Conservation (phyloP, 1,140 invertebrate genomes). For the Ostrea denselamellosa region DNA sequence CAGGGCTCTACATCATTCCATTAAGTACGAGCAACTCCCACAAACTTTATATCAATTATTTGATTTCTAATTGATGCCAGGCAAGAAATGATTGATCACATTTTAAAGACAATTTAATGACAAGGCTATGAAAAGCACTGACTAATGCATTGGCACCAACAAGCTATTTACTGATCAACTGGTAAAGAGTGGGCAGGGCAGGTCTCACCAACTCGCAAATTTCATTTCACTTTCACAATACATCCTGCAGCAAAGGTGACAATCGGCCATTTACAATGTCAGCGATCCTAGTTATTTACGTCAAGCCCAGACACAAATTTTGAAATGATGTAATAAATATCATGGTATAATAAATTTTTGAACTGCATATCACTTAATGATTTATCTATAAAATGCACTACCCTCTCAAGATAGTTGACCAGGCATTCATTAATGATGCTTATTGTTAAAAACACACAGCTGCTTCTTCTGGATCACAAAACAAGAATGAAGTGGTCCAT, state of each 20-base stretch:
- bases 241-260: neutral
- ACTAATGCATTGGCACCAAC: neutral
- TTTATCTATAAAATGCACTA: too few species aligned
- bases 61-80: neutral
- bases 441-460: too few species aligned
- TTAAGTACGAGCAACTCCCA: neutral
- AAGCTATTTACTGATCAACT: neutral
- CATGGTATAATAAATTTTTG: too few species aligned
- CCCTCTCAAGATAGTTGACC: too few species aligned
- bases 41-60: neutral
- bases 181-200: neutral
- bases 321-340: too few species aligned
- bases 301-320: neutral
- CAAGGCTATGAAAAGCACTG: neutral
- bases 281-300: neutral
- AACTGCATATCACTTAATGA: too few species aligned
- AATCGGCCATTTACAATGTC: neutral
- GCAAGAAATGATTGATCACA: neutral
- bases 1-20: neutral
- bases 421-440: too few species aligned
- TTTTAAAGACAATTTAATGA: neutral
- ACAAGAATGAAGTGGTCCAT: too few species aligned
- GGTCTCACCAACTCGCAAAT: neutral
- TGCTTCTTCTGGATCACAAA: too few species aligned
- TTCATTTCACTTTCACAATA: slow-evolving; percentile 23